These are phyloP conservation scores for Julus scanicus DNA, from an alignment of 2,888 invertebrate genomes.

Conservation along the genomic window DNA sequence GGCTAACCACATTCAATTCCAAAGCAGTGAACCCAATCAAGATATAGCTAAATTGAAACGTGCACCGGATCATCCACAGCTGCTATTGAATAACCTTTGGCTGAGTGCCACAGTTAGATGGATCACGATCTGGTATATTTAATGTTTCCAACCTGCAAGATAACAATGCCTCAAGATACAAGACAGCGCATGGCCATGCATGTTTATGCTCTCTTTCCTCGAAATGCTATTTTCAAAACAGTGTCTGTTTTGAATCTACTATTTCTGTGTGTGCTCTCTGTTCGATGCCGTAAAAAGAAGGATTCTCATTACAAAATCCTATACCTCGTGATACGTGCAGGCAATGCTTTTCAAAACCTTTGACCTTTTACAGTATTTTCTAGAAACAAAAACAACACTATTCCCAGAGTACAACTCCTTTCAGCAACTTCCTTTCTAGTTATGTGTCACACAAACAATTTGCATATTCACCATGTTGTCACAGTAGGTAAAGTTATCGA, in stretches of 20 bases:
- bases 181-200: neutral
- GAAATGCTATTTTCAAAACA: neutral
- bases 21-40: neutral
- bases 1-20: neutral
- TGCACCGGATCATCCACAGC: neutral
- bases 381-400: neutral
- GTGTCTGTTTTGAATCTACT: neutral
- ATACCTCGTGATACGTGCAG: neutral
- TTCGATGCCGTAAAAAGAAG: neutral
- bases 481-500: neutral
- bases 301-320: slow-evolving; percentile 11
- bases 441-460: neutral
- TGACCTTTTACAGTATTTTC: neutral
- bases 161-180: neutral
- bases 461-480: slow-evolving; percentile 1
- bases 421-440: neutral
- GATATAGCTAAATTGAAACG: neutral
- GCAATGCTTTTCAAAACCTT: neutral
- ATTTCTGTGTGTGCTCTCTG: neutral
- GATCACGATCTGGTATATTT: neutral
- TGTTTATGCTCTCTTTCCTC: neutral
- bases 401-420: neutral
- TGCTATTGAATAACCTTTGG: slow-evolving; percentile 1
- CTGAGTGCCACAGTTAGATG: neutral
- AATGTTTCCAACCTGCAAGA: neutral